A percentile compares a stretch with the other conserved stretches of the same genome.
Conservation (phyloP, 1,140 invertebrate species). For the Brachionus plicatilis region DNA sequence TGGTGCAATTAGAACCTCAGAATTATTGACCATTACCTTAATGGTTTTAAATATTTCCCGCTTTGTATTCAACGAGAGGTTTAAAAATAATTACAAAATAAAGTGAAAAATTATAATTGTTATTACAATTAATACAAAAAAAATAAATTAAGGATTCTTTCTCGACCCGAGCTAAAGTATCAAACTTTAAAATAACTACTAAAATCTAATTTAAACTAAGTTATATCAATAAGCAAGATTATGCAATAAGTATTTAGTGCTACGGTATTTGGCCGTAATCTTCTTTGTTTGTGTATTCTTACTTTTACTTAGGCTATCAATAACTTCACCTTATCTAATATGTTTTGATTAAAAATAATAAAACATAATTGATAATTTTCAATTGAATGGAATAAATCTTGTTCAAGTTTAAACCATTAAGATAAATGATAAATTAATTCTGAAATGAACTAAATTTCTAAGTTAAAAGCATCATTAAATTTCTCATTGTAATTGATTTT, state of each 20-base stretch:
- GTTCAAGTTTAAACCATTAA: not conserved
- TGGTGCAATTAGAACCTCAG: no score
- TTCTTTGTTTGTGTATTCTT: conserved; percentile 2
- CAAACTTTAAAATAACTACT: not conserved
- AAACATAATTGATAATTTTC: not conserved
- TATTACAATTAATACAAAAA: not conserved
- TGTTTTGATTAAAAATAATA: conserved; percentile 9
- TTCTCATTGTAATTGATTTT: not conserved
- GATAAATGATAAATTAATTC: not conserved
- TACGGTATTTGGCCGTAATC: not conserved
- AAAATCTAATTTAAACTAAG: conserved; percentile 33
- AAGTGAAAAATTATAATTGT: conserved; percentile 4
- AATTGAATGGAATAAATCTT: not conserved
- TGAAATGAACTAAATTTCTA: not conserved
- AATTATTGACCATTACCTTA: no score
- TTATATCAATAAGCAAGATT: conserved; percentile 18
- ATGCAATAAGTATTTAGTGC: conserved; percentile 10
- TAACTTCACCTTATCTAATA: conserved; percentile 29
- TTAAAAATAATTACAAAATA: not conserved
- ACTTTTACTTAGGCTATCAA: conserved; percentile 3
- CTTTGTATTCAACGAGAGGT: not conserved
- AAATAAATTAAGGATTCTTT: conserved; percentile 16
- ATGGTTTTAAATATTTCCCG: not conserved
- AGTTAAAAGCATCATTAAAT: not conserved
- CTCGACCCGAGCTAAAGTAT: not conserved